Base-by-base conservation (phyloP, 2,888 invertebrate genomes). In the Andrena chrysosceles region DNA sequence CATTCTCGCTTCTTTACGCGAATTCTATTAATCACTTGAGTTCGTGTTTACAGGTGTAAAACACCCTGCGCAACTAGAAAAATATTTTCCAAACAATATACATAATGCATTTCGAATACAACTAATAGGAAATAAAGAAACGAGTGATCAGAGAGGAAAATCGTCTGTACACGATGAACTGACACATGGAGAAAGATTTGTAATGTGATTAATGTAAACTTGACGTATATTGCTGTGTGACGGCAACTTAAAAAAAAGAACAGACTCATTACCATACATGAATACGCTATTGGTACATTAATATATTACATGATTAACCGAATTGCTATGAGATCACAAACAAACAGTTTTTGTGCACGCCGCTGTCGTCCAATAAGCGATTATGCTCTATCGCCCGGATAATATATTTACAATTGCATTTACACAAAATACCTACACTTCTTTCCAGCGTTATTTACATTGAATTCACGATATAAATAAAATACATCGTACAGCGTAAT, bases 301-400 rank as follows among this genome's bases (percentile, higher is more conserved):
- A 86, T 89, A 89, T 81, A 81, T 82, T 86, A 87, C 85, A 89
- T 83, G 84, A 82, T 81, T 84, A 86, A 56, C 76, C 82, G 78
- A 42, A 84, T 85, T 85, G 87, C 87, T 87, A 87, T 87, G 86
- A 89, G 87, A 89, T 89, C 86, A 89, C 89, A 89, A 90, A 89
- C 82, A 87, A 42, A 90, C 85, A 81, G 82, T 87, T 91, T 91
- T 91, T 91, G 91, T 59, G 59, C 91, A 89, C 84, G 84, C 86
- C 89, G 89, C 88, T 87, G 87, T 84, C 69, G 68, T 88, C 87
- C 56, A 86, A 85, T 85, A 88, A 90, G 89, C 89, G 77, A 85
- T 88, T 83, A 81, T 56, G 84, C 66, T 78, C 87, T 88, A 82
- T 89, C 83, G 81, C 85, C 83, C 84, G 85, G 84, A 13, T 79